Base-by-base conservation (phyloP, 1,140 invertebrate genomes). In the Drosophila novamexicana region DNA sequence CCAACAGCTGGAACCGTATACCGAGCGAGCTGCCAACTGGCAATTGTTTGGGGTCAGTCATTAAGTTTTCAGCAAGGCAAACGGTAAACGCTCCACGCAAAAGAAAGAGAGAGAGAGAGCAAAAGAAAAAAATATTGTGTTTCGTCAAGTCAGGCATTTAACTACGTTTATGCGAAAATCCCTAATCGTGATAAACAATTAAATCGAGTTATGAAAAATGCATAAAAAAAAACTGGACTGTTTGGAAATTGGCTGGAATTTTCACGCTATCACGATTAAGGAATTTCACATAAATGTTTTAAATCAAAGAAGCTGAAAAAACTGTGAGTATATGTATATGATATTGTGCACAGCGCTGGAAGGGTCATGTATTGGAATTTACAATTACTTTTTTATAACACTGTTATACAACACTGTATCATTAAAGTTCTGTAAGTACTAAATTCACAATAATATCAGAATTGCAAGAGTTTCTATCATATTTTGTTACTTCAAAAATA, bases 171-270 rank as follows among this genome's bases (percentile, higher is more conserved):
- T 69, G 57, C 39, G 57, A 69, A 68, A 39, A 16, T 69, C 12
- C 29, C 47, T 52, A 68, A 69, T 62, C 57, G 66, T 69, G 66
- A 61, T 53, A 45, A 69, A 37, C 16, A 62, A 22, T 50, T 10
- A 47, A 61, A 9, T 5, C 32, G 12, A 37, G n/a, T 32, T 44
- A 58, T 56, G 22, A 16, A 1, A 16, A 12, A 45, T 12, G 3
- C 18, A 18, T 18, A 18, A 18, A 18, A 18, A 22, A 8, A 29
- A 52, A 39, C 42, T 12, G 42, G 42, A 34, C 47, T 34, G 47
- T 10, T 32, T 50, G 10, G 16, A 53, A 22, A 10, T n/a, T 6
- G 37, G n/a, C 40, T 54, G 52, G 34, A 44, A 29, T 22, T n/a
- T 18, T 16, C 12, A 44, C 45, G 42, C 12, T 61, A 56, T 63